Base-by-base conservation (phyloP, 64 coral and sea anemone species). In the Montipora foliosa region DNA sequence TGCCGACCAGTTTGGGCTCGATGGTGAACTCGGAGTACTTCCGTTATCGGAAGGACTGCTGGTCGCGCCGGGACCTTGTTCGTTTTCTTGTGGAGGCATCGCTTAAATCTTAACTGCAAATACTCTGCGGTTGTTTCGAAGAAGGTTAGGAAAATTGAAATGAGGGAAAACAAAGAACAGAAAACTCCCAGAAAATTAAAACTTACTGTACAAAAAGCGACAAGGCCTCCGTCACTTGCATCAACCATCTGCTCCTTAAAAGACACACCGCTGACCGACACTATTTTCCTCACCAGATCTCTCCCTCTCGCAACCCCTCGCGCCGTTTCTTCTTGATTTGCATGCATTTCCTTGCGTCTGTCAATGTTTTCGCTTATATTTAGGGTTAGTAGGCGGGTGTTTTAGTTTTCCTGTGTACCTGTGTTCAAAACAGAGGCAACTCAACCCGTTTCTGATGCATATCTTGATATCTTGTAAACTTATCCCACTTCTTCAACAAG, bases 71-170 rank as follows among this genome's bases (percentile, higher is more conserved):
- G 83, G 13, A 45, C 29, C 76, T 67, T 15, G 62, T 74, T 85
- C 77, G 82, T 88, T 82, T 88, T 93, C 92, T 44, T 93, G 92
- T 20, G 92, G 92, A 46, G 92, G 73, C 92, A 93, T 93, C 6
- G 24, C 13, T n/a, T 11, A 55, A 53, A 75, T 15, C 44, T 50
- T 45, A 29, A 44, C 4, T 17, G 16, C 14, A 89, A 15, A 13
- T 20, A 17, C 20, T 89, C 13, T 44, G 49, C 2, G 44, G 5
- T 25, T 21, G 76, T 49, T 4, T 22, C 12, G 21, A 86, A 8
- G 5, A 59, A 71, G 6, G 2, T n/a, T 17, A 66, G 12, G 37
- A 69, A n/a, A 77, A 77, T 4, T 4, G 45, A 70, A 61, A 49
- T 67, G 14, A 48, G 5, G 37, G 60, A 69, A 13, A 47, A 48